phyloP scores from a whole-genome alignment of 2,113 vertebrate species.

The Tachycineta bicolor region DNA sequence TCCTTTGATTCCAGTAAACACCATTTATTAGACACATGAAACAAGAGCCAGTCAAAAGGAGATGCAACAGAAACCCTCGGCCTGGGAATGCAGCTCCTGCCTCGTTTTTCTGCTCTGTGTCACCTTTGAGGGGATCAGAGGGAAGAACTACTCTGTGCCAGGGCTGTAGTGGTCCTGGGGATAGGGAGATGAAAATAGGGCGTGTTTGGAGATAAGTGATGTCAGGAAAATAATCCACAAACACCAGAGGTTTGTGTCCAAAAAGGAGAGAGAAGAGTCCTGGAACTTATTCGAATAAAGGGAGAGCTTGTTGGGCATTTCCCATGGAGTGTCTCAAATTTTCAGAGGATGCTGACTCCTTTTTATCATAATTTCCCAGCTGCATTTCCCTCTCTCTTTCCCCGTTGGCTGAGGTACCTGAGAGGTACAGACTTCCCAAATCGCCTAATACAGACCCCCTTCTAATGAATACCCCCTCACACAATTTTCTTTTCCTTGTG shows the following conservation, averaged over 20 bases:
- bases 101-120: background rate
- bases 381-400: background rate
- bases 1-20: conserved; percentile 54
- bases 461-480: background rate
- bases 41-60: conserved; percentile 13
- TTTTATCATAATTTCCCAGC: background rate
- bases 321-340: background rate
- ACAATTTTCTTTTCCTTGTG: background rate
- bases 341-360: background rate
- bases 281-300: background rate
- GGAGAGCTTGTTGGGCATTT: background rate
- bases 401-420: background rate
- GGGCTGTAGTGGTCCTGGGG: background rate
- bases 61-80: background rate
- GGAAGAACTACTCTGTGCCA: background rate
- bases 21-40: conserved; percentile 34
- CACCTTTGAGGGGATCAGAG: conserved; percentile 35
- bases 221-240: background rate
- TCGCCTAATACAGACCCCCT: background rate
- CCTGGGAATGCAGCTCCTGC: background rate
- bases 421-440: background rate
- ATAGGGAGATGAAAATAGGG: background rate
- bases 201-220: background rate
- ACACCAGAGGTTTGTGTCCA: background rate
- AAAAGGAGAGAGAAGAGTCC: background rate